These are phyloP conservation scores for Apamea monoglypha DNA, from an alignment of 2,888 invertebrate genomes.

Conservation along the genomic window DNA sequence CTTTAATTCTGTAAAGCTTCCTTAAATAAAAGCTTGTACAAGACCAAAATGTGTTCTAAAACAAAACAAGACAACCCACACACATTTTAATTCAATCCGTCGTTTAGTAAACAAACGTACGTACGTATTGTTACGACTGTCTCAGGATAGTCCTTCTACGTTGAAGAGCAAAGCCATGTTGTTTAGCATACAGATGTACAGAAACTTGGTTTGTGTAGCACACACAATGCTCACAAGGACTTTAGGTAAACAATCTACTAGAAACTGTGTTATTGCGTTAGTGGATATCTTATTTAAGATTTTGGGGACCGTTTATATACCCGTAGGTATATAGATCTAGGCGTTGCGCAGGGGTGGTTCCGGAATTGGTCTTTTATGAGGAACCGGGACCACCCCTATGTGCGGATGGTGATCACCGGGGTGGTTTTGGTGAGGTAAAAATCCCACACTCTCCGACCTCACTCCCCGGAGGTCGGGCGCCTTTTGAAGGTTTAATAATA, in stretches of 20 bases:
- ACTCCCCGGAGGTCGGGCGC: too few relatives aligned
- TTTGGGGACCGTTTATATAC: not conserved
- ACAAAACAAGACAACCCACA: not conserved
- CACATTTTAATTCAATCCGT: not conserved
- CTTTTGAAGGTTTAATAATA: too few relatives aligned
- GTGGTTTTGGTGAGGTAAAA: too few relatives aligned
- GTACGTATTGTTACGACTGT: not conserved
- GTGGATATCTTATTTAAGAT: slow-evolving; percentile 21
- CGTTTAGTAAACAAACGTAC: slow-evolving; percentile 2
- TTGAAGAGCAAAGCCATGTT: not conserved
- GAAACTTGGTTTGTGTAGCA: slow-evolving; percentile 46
- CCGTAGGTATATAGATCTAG: not conserved
- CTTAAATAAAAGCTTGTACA: too few relatives aligned
- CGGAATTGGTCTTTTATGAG: too few relatives aligned
- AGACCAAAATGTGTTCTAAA: not conserved
- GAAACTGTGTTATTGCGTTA: slow-evolving; percentile 30
- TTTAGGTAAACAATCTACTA: slow-evolving; percentile 37
- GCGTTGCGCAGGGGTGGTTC: too few relatives aligned
- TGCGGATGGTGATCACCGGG: too few relatives aligned
- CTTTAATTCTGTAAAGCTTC: too few relatives aligned
- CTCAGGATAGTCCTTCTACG: not conserved
- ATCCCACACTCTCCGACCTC: too few relatives aligned
- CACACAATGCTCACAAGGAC: slow-evolving; percentile 28
- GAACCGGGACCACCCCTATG: too few relatives aligned
- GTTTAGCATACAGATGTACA: slow-evolving; percentile 36